phyloP scores from a whole-genome alignment of 2,113 vertebrate genomes.

The Rhinopomastus cyanomelas region DNA sequence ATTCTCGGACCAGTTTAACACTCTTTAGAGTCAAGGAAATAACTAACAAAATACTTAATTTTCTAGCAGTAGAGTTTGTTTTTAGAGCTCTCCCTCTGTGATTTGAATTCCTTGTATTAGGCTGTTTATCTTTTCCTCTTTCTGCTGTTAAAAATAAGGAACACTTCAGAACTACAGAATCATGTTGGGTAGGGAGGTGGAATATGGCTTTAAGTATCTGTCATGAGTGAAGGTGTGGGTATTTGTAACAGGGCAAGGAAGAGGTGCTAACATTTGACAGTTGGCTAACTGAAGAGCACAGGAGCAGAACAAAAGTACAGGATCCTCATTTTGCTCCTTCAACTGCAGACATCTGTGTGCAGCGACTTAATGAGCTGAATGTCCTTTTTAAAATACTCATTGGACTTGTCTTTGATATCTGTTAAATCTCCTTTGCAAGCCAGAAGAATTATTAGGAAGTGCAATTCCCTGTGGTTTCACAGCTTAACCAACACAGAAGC shows the following conservation, averaged over 20 bases:
- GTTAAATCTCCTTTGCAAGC: not conserved
- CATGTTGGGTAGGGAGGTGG: not conserved
- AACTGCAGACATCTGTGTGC: fast-evolving
- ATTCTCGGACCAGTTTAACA: not conserved
- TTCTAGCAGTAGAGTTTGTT: not conserved
- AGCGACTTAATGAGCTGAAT: not conserved
- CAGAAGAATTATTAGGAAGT: not conserved
- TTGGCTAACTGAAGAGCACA: not conserved
- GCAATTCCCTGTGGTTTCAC: not conserved
- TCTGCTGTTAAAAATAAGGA: not conserved
- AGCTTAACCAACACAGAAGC: not conserved
- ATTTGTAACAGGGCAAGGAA: not conserved
- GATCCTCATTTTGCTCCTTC: fast-evolving
- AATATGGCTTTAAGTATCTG: not conserved
- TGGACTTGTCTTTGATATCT: not conserved
- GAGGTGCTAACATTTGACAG: not conserved
- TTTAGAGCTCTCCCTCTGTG: not conserved
- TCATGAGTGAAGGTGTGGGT: not conserved
- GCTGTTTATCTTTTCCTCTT: not conserved
- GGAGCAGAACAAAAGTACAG: fast-evolving
- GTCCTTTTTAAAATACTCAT: fast-evolving
- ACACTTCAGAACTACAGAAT: not conserved
- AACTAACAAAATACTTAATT: not conserved
- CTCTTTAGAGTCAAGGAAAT: not conserved
- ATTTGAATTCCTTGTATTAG: not conserved